Percentiles rank a stretch among this genome's conserved stretches.
phyloP scores from a whole-genome alignment of 2,113 vertebrate genomes.

The Noctilio leporinus region DNA sequence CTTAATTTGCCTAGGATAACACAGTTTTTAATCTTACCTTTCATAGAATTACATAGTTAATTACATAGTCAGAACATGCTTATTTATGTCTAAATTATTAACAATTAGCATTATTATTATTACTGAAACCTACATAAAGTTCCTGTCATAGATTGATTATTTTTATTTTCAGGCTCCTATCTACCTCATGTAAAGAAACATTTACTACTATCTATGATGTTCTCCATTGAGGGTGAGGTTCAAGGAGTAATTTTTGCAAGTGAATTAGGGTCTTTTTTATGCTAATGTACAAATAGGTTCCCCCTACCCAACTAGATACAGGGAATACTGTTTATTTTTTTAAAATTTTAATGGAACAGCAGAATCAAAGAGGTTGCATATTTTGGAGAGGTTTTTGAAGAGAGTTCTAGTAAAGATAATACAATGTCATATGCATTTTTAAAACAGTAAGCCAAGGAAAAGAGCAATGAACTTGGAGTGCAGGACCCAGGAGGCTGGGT shows the following conservation, averaged over 20 bases:
- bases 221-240: not conserved
- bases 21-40: not conserved
- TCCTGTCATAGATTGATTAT: not conserved
- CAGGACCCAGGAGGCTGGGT: not conserved
- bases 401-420: slow-evolving; percentile 7
- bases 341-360: not conserved
- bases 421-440: not conserved
- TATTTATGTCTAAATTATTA: not conserved
- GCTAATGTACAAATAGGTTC: not conserved
- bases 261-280: not conserved
- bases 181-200: not conserved
- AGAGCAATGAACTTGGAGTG: not conserved
- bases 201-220: not conserved
- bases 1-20: not conserved
- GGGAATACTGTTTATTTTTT: not conserved
- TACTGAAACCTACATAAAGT: not conserved
- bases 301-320: not conserved
- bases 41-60: not conserved
- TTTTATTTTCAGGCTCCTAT: not conserved
- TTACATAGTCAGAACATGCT: not conserved
- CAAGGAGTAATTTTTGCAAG: not conserved
- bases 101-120: not conserved
- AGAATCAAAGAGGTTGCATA: not conserved
- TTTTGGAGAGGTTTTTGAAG: not conserved
- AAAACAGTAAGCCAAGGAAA: not conserved